These are phyloP conservation scores for Teleogryllus oceanicus DNA, from an alignment of 2,888 invertebrate genomes.

Conservation along the genomic window DNA sequence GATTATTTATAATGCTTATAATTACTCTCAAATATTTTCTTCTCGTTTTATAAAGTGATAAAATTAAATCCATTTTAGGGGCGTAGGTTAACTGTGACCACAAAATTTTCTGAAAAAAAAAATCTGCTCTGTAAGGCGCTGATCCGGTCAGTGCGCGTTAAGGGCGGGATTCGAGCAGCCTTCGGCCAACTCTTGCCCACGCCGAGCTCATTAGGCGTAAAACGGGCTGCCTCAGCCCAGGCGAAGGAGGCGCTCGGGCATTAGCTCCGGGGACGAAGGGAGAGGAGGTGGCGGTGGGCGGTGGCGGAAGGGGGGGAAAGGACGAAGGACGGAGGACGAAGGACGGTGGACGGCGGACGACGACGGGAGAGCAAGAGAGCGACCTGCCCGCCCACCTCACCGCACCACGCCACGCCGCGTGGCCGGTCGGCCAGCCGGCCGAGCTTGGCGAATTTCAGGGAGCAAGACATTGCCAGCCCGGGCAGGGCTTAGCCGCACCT, in stretches of 20 bases:
- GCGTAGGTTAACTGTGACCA: too few relatives aligned
- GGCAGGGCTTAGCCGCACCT: not conserved
- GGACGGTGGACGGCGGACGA: too few relatives aligned
- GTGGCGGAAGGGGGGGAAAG: not conserved
- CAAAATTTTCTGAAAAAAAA: not conserved
- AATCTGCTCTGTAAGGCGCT: not conserved
- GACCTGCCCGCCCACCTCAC: not conserved
- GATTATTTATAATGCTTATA: too few relatives aligned
- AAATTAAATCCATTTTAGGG: too few relatives aligned
- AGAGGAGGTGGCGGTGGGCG: not conserved
- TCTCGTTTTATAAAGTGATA: too few relatives aligned
- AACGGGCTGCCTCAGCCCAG: not conserved
- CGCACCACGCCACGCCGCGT: not conserved
- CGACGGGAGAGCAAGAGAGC: too few relatives aligned
- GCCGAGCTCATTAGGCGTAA: not conserved
- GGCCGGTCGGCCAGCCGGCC: not conserved
- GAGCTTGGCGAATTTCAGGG: not conserved
- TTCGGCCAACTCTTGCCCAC: not conserved
- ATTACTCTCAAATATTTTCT: too few relatives aligned
- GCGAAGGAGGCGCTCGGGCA: conserved; percentile 5
- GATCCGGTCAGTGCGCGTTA: not conserved
- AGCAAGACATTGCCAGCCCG: not conserved
- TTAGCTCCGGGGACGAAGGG: not conserved
- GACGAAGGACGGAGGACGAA: too few relatives aligned
- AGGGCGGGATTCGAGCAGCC: not conserved